These are phyloP conservation scores for Motacilla alba DNA, from an alignment of 2,113 vertebrate genomes.

Conservation along the genomic window DNA sequence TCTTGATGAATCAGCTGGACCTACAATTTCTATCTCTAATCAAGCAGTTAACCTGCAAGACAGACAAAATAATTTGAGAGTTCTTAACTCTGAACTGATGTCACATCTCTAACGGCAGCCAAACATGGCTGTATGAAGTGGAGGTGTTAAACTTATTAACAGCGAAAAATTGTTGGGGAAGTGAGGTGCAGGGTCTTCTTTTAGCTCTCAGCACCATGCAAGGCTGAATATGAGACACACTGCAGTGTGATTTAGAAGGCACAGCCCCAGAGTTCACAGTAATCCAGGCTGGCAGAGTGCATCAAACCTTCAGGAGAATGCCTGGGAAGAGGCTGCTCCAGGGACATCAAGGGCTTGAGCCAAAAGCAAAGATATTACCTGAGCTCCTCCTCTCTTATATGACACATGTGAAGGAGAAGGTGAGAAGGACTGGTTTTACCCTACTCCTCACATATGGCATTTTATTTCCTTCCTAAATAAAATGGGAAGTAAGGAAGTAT, in stretches of 20 bases:
- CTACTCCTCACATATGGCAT: not conserved
- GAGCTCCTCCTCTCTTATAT: not conserved
- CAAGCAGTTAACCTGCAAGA: slow-evolving; percentile 35
- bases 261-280: not conserved
- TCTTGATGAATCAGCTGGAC: slow-evolving; percentile 23
- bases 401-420: not conserved
- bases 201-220: not conserved
- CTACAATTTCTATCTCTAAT: slow-evolving; percentile 31
- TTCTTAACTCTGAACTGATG: slow-evolving; percentile 10
- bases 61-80: slow-evolving; percentile 24
- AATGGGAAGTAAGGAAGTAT: not conserved
- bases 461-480: not conserved
- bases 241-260: not conserved
- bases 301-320: accelerated
- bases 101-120: not conserved
- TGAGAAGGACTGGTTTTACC: not conserved
- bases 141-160: slow-evolving; percentile 9
- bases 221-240: not conserved
- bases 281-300: not conserved
- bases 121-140: not conserved
- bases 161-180: not conserved
- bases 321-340: not conserved
- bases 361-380: not conserved
- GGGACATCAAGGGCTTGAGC: not conserved
- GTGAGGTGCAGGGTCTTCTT: not conserved